Percentiles rank a stretch among this genome's conserved stretches.
Conservation (phyloP, 2,113 vertebrate genomes). For the Piaya cayana region DNA sequence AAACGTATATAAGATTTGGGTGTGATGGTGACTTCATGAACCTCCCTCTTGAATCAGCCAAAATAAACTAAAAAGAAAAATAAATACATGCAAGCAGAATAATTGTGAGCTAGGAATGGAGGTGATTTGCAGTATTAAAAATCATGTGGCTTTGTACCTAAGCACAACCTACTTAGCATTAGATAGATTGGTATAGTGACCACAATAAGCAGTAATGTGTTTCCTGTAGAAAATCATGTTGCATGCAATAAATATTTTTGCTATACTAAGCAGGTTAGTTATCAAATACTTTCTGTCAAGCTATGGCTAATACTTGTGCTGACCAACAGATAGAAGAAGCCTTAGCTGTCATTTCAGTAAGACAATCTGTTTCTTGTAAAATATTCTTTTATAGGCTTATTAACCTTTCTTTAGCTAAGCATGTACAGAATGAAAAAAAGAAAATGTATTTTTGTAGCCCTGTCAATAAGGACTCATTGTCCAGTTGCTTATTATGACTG, state of each 20-base stretch:
- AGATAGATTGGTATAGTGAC: neutral
- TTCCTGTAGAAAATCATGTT: neutral
- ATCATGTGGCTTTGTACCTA: neutral
- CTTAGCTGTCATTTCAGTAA: neutral
- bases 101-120: neutral
- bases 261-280: neutral
- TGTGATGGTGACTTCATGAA: conserved; percentile 29
- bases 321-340: neutral
- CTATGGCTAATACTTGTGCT: neutral
- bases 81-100: neutral
- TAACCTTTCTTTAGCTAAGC: conserved; percentile 17
- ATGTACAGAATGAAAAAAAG: neutral
- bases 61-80: conserved; percentile 17
- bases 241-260: neutral
- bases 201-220: neutral
- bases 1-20: neutral
- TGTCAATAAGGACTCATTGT: neutral
- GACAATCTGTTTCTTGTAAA: conserved; percentile 6
- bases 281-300: neutral
- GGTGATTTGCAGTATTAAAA: neutral
- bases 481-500: neutral
- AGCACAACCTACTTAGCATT: neutral
- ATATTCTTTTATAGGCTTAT: neutral
- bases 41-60: neutral
- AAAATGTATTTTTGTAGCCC: neutral